A percentile compares a stretch with the other conserved stretches of the same genome.
These are phyloP conservation scores for Saturnia pavonia DNA, from an alignment of 2,888 invertebrate species.

Conservation along the genomic window DNA sequence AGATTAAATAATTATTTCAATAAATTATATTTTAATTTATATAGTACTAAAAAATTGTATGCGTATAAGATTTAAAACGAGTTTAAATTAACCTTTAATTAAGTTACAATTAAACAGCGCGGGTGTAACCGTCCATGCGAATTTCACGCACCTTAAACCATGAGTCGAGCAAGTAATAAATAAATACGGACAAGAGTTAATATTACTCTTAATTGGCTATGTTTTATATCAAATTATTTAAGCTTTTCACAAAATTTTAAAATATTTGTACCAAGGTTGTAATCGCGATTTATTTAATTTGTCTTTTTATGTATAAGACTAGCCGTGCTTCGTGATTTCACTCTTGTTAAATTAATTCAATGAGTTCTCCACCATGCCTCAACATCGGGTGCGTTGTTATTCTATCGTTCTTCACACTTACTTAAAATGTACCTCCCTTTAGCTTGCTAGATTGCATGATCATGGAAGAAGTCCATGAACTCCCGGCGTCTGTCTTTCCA, in stretches of 20 bases:
- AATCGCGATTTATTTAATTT: background rate
- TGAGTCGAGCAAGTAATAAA: background rate
- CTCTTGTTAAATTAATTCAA: too few species aligned
- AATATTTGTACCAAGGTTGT: background rate
- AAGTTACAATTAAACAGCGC: background rate
- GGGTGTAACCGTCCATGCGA: background rate
- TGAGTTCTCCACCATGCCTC: too few species aligned
- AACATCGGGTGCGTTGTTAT: too few species aligned
- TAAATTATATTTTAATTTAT: too few species aligned
- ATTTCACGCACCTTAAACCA: constrained; percentile 1
- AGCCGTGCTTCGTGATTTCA: too few species aligned
- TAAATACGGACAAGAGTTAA: constrained; percentile 1
- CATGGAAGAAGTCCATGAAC: too few species aligned
- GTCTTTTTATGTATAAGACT: background rate
- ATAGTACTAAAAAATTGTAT: too few species aligned
- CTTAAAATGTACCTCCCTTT: too few species aligned
- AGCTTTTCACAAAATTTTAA: background rate
- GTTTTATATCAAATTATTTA: background rate
- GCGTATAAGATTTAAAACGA: background rate
- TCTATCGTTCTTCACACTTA: too few species aligned
- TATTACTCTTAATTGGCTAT: constrained; percentile 4
- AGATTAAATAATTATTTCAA: too few species aligned
- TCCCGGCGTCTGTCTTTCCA: too few species aligned
- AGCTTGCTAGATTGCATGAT: too few species aligned
- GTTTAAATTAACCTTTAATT: background rate